phyloP scores from a whole-genome alignment of 2,113 vertebrate genomes.

The Melanostigma gelatinosum region DNA sequence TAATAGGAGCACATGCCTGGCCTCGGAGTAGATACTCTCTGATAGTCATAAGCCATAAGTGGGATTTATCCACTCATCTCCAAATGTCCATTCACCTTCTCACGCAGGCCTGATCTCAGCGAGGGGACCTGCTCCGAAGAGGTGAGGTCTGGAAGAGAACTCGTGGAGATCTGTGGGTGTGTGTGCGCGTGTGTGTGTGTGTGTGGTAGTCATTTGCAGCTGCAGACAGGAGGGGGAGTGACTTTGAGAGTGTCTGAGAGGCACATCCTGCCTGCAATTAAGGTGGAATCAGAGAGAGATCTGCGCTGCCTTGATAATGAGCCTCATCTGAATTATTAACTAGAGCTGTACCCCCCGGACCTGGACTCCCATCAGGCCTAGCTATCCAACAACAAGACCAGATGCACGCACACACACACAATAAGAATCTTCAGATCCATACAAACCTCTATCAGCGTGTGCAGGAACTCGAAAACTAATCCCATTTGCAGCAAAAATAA shows the following conservation, averaged over 20 bases:
- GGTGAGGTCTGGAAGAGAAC: conserved; percentile 39
- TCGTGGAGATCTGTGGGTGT: conserved; percentile 10
- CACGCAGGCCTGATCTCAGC: conserved; percentile 12
- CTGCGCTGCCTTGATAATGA: conserved; percentile 88
- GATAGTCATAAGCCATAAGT: conserved; percentile 41
- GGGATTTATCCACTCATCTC: conserved; percentile 62
- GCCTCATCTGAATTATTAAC: conserved; percentile 89
- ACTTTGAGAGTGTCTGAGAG: conserved; percentile 75
- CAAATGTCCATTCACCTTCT: conserved; percentile 57
- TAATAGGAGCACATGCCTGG: conserved; percentile 68
- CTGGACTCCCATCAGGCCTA: conserved; percentile 79
- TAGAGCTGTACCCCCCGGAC: conserved; percentile 85
- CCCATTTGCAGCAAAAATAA: conserved; percentile 65
- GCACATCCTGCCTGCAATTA: conserved; percentile 86
- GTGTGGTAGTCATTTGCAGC: conserved; percentile 61
- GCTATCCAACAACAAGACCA: conserved; percentile 68
- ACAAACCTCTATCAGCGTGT: conserved; percentile 57
- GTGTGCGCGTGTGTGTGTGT: conserved; percentile 6
- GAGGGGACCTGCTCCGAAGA: conserved; percentile 33
- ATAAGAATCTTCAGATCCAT: conserved; percentile 50
- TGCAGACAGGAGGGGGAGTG: conserved; percentile 65
- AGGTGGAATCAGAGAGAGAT: conserved; percentile 89
- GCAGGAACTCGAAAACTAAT: conserved; percentile 58
- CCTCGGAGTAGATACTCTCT: conserved; percentile 46
- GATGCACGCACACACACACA: conserved; percentile 38